Conservation (phyloP, 2,797 vertebrate species). For the Nyctibius grandis region DNA sequence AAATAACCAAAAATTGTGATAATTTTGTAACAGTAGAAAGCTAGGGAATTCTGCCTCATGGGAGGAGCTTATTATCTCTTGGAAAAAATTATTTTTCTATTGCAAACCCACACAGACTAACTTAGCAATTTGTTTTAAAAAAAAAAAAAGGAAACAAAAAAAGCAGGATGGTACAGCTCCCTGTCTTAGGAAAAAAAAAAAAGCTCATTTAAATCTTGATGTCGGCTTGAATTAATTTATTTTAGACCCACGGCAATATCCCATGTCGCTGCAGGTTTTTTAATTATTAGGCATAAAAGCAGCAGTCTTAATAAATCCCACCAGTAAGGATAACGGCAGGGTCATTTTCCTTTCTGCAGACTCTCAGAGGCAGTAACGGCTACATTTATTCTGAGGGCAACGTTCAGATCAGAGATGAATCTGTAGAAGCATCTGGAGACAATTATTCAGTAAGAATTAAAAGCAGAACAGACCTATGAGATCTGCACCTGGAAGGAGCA, state of each 20-base stretch:
- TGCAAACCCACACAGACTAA: not conserved
- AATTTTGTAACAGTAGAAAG: not conserved
- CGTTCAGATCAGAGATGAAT: not conserved
- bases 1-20: not conserved
- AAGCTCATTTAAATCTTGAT: not conserved
- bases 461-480: not conserved
- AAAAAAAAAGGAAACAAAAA: not conserved
- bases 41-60: not conserved
- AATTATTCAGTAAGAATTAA: conserved; percentile 12
- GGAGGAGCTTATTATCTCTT: not conserved
- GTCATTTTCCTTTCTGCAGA: not conserved
- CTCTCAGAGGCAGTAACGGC: not conserved
- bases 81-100: not conserved
- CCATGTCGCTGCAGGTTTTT: not conserved
- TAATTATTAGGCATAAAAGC: conserved; percentile 43
- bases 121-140: not conserved
- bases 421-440: conserved; percentile 22
- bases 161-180: not conserved
- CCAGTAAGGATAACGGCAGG: not conserved
- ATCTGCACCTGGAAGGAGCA: not conserved
- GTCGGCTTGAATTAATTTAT: conserved; percentile 3
- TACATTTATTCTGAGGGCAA: not conserved
- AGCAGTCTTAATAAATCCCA: conserved; percentile 26
- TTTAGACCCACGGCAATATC: not conserved
- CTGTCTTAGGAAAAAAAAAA: not conserved